Conservation (phyloP, 2,113 vertebrate species). For the Erinaceus europaeus region DNA sequence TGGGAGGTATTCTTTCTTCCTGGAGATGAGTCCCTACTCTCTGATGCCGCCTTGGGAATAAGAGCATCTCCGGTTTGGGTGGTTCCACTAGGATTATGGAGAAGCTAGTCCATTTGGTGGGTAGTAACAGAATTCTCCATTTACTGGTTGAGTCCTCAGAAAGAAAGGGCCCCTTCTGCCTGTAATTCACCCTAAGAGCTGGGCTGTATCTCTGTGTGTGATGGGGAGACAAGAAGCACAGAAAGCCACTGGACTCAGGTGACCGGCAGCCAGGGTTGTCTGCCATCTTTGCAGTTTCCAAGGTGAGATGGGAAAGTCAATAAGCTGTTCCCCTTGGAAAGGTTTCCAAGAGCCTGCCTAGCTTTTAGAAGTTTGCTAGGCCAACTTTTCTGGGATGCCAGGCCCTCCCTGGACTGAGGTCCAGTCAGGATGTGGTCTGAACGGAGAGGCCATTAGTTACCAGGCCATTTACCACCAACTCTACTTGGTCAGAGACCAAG, state of each 20-base stretch:
- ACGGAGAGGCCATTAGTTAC: slow-evolving; percentile 25
- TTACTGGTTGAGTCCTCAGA: neutral
- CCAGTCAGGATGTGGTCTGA: slow-evolving; percentile 66
- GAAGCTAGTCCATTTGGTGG: neutral
- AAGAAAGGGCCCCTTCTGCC: neutral
- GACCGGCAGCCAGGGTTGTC: neutral
- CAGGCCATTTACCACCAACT: neutral
- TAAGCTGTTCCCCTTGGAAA: neutral
- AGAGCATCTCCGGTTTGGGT: neutral
- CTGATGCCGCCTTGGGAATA: neutral
- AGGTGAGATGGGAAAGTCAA: neutral
- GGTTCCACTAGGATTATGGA: neutral
- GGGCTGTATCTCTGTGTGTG: neutral
- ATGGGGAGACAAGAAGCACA: neutral
- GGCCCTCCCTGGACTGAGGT: slow-evolving; percentile 32
- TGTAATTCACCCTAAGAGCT: neutral
- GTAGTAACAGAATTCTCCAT: neutral
- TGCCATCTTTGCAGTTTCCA: neutral
- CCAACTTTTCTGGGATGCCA: slow-evolving; percentile 14
- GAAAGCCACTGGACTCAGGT: neutral
- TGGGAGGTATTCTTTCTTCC: too few species aligned
- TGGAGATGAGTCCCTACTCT: neutral
- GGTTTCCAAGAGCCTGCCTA: neutral
- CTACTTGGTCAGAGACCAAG: slow-evolving; percentile 65
- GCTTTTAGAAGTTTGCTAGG: neutral